These are phyloP conservation scores for Piaya cayana DNA, from an alignment of 2,113 vertebrate genomes.

Conservation along the genomic window DNA sequence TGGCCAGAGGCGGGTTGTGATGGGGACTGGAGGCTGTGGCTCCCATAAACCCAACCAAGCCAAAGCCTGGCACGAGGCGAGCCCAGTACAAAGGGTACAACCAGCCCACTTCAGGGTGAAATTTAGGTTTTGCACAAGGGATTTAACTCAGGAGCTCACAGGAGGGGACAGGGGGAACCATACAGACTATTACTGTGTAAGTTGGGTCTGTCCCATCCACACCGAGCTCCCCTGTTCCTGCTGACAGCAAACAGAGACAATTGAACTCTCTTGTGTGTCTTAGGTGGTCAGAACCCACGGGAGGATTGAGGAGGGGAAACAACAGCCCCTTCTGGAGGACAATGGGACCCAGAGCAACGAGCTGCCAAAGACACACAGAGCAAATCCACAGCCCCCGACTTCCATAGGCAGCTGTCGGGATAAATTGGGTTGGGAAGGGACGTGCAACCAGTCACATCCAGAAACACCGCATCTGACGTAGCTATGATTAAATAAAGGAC, in stretches of 20 bases:
- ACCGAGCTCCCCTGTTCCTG: not conserved
- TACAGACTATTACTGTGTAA: rapidly evolving
- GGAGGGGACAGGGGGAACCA: rapidly evolving
- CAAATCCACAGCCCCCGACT: not conserved
- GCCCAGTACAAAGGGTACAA: not conserved
- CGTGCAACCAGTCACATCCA: not conserved
- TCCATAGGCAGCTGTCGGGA: not conserved
- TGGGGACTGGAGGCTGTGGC: rapidly evolving
- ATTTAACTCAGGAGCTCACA: not conserved
- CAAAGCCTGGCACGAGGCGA: not conserved
- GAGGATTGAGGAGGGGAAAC: rapidly evolving
- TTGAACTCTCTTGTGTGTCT: not conserved
- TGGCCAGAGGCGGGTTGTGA: not conserved
- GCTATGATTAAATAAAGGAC: not conserved
- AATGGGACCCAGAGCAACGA: not conserved
- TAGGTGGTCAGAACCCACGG: not conserved
- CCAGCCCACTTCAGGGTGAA: not conserved
- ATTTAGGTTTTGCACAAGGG: not conserved
- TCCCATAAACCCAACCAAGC: not conserved
- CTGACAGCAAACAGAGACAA: rapidly evolving
- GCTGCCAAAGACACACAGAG: rapidly evolving
- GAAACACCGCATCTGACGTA: rapidly evolving
- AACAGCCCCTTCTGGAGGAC: rapidly evolving
- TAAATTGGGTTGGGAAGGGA: not conserved
- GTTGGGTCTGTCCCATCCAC: rapidly evolving